Percentiles rank a stretch among this genome's conserved stretches.
phyloP scores from a whole-genome alignment of 92 coral and sea anemone genomes.

The Parazoanthus swiftii region DNA sequence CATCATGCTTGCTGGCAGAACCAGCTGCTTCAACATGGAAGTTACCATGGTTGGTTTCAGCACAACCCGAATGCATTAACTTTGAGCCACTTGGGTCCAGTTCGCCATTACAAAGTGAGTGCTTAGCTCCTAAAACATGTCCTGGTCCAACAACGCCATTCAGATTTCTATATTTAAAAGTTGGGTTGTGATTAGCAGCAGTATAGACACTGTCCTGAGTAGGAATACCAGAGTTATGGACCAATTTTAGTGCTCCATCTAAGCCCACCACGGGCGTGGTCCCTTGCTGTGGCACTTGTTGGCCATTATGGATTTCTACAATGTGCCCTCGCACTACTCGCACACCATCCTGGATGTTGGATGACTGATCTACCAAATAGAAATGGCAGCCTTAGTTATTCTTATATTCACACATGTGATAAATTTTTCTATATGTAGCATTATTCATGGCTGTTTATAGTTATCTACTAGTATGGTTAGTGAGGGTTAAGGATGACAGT shows the following conservation, averaged over 20 bases:
- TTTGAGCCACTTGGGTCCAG: neutral
- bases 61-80: constrained; percentile 13
- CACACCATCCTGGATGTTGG: constrained; percentile 52
- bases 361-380: constrained; percentile 48
- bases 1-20: neutral
- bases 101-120: constrained; percentile 6
- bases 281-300: constrained; percentile 44
- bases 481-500: no score
- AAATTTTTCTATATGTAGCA: neutral
- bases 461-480: no score
- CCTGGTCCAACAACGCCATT: constrained; percentile 18
- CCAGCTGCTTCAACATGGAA: neutral
- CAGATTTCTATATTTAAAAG: neutral
- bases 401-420: neutral
- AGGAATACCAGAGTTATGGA: neutral
- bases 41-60: neutral
- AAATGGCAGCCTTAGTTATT: neutral
- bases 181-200: neutral
- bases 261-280: neutral
- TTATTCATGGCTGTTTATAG: no score
- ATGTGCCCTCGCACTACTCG: constrained; percentile 58
- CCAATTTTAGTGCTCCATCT: constrained; percentile 16
- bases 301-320: constrained; percentile 67
- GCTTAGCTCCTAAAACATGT: neutral
- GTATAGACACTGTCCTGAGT: neutral